Conservation (phyloP, 2,888 invertebrate species). For the Zaprionus lineosus region DNA sequence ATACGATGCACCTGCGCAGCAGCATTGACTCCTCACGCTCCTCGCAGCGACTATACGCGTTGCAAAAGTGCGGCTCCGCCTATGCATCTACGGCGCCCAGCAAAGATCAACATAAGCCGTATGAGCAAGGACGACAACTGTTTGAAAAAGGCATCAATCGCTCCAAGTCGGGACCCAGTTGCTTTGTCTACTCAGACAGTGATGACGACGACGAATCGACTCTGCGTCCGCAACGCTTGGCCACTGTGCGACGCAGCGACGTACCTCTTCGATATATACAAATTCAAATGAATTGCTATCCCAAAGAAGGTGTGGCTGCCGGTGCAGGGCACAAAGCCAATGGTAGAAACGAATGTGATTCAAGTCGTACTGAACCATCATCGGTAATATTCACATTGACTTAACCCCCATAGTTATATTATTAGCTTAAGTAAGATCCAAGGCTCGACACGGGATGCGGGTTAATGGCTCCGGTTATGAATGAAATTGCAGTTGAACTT, state of each 20-base stretch:
- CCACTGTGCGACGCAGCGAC: conserved; percentile 81
- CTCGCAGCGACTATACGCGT: conserved; percentile 74
- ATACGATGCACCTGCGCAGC: conserved; percentile 77
- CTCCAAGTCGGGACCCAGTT: conserved; percentile 83
- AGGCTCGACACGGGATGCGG: no score
- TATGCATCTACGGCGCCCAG: conserved; percentile 52
- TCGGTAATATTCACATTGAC: conserved; percentile 53
- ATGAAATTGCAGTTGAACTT: no score
- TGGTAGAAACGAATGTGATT: conserved; percentile 58
- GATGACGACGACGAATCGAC: conserved; percentile 80
- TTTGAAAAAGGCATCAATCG: conserved; percentile 82
- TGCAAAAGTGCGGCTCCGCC: conserved; percentile 82
- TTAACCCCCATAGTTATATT: no score
- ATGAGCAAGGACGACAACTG: conserved; percentile 68
- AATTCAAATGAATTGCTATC: conserved; percentile 83
- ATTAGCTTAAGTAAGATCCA: no score
- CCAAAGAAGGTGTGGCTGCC: conserved; percentile 61
- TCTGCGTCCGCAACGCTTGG: conserved; percentile 77
- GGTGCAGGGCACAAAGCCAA: conserved; percentile 6
- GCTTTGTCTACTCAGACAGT: conserved; percentile 81
- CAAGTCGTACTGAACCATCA: conserved; percentile 73
- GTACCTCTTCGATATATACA: conserved; percentile 79
- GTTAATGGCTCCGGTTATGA: no score
- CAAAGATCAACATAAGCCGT: conserved; percentile 46
- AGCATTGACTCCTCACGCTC: conserved; percentile 67